Percentiles rank a stretch among this genome's conserved stretches.
These are phyloP conservation scores for Carabus problematicus DNA, from an alignment of 2,888 invertebrate species.

Conservation along the genomic window DNA sequence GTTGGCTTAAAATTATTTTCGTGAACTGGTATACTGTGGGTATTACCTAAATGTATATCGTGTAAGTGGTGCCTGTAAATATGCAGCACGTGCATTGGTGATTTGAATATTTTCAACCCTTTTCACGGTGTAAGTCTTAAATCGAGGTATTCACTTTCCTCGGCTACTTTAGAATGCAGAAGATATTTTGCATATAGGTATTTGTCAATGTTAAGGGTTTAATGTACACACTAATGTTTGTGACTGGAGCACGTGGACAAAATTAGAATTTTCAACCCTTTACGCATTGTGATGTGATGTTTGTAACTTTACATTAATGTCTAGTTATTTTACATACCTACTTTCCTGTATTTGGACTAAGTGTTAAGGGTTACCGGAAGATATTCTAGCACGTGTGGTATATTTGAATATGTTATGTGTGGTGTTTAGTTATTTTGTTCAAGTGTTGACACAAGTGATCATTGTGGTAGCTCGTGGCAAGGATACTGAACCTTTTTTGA, in stretches of 20 bases:
- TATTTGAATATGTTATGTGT: no score
- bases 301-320: no score
- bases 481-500: no score
- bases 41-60: constrained; percentile 5
- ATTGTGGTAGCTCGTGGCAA: no score
- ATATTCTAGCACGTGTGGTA: no score
- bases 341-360: no score
- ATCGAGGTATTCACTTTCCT: background rate
- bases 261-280: constrained; percentile 23
- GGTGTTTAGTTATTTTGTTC: no score
- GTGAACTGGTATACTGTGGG: background rate
- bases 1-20: constrained; percentile 11
- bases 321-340: no score
- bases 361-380: no score
- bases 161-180: background rate
- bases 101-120: constrained; percentile 6
- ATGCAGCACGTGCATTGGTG: background rate
- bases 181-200: constrained; percentile 1
- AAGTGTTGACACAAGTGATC: no score
- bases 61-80: constrained; percentile 2
- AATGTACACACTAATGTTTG: background rate
- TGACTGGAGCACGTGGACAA: background rate
- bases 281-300: no score
- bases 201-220: background rate
- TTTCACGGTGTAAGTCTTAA: background rate